Conservation (phyloP, 2,888 invertebrate species). For the Drosophila nr. fundita region DNA sequence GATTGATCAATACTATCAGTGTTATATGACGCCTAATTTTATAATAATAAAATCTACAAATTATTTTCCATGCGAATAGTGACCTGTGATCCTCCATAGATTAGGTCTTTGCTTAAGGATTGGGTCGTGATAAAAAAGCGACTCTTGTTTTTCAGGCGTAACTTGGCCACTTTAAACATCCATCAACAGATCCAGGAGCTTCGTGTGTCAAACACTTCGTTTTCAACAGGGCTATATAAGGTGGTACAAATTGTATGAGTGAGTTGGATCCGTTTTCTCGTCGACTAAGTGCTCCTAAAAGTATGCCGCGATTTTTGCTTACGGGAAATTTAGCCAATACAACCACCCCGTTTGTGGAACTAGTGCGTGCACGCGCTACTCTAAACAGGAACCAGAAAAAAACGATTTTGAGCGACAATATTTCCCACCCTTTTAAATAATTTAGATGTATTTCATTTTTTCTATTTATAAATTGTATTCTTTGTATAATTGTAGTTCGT, state of each 20-base stretch:
- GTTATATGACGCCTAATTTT: constrained; percentile 53
- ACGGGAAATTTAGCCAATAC: background rate
- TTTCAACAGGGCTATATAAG: no score
- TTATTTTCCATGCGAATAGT: background rate
- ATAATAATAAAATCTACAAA: constrained; percentile 53
- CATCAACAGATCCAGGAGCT: no score
- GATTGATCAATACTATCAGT: constrained; percentile 44
- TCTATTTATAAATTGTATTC: constrained; percentile 78
- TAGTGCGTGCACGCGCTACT: background rate
- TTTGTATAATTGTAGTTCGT: constrained; percentile 78
- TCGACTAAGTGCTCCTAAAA: background rate
- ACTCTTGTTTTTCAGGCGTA: no score
- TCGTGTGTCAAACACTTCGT: no score
- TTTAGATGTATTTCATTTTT: constrained; percentile 27
- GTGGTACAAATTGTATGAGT: background rate
- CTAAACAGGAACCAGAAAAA: background rate
- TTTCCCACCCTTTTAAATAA: constrained; percentile 8
- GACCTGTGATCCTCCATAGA: background rate
- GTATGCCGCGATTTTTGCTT: background rate
- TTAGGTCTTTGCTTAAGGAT: background rate
- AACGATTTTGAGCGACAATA: background rate
- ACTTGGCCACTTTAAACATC: no score
- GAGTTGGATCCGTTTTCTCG: background rate
- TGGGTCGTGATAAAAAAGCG: background rate
- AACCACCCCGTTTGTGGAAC: background rate